Percentiles rank a stretch among this genome's conserved stretches.
These are phyloP conservation scores for Alauda arvensis DNA, from an alignment of 2,797 vertebrate genomes.

Conservation along the genomic window DNA sequence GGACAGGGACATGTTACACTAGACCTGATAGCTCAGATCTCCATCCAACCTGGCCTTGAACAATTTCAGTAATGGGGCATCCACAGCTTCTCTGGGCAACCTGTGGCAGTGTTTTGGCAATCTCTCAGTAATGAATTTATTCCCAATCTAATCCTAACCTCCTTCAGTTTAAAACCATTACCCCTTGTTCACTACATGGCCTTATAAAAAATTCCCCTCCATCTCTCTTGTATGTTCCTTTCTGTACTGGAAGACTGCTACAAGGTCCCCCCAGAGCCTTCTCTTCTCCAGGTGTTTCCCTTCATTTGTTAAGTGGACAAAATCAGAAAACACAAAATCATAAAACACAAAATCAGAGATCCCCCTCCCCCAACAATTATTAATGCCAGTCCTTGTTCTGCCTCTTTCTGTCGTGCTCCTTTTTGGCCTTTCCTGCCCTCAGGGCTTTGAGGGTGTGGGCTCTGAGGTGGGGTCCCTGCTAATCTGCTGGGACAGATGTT, in stretches of 20 bases:
- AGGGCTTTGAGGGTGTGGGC: not conserved
- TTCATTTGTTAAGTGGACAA: not conserved
- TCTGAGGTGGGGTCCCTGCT: not conserved
- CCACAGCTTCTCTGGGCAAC: not conserved
- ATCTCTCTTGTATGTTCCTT: not conserved
- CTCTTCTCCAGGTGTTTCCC: not conserved
- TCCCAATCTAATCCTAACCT: not conserved
- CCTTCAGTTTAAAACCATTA: not conserved
- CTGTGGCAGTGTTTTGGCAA: not conserved
- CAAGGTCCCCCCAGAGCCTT: not conserved
- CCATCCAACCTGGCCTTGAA: not conserved
- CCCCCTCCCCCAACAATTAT: fast-evolving
- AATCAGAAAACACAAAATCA: not conserved
- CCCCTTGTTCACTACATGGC: not conserved
- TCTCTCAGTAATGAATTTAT: not conserved
- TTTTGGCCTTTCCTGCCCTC: not conserved
- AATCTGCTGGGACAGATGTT: no score
- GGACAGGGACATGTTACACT: not conserved
- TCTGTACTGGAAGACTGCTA: not conserved
- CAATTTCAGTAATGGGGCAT: not conserved
- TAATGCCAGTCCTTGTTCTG: fast-evolving
- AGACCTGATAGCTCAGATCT: not conserved
- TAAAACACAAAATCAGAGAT: not conserved
- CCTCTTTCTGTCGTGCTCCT: not conserved
- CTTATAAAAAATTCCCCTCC: not conserved